phyloP scores from a whole-genome alignment of 2,888 invertebrate genomes.

The Cheilosia vernalis region DNA sequence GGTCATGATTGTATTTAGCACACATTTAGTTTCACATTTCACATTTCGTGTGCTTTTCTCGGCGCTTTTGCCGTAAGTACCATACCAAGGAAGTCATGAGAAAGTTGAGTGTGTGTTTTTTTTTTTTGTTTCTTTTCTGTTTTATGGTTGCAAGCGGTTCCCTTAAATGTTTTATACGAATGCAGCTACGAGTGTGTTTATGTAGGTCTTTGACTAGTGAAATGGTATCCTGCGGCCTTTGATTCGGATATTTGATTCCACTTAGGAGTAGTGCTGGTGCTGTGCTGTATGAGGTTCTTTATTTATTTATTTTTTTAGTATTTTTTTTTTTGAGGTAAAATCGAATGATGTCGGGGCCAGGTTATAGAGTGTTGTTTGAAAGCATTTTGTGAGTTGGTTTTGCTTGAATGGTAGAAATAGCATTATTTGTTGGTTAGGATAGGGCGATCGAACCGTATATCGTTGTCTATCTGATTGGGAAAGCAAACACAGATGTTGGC shows the following conservation, averaged over 20 bases:
- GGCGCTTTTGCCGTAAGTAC: slow-evolving; percentile 45
- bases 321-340: slow-evolving; percentile 18
- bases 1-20: slow-evolving; percentile 71
- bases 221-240: slow-evolving; percentile 72
- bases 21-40: slow-evolving; percentile 66
- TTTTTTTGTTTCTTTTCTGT: slow-evolving; percentile 6
- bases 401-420: background rate
- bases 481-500: too few relatives aligned
- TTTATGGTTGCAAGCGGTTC: slow-evolving; percentile 2
- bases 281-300: slow-evolving; percentile 26
- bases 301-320: too few relatives aligned
- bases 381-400: slow-evolving; percentile 35
- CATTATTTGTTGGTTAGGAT: background rate
- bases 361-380: slow-evolving; percentile 46
- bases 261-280: slow-evolving; percentile 60
- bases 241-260: slow-evolving; percentile 74
- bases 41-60: slow-evolving; percentile 44
- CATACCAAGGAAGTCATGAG: slow-evolving; percentile 67
- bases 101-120: slow-evolving; percentile 38
- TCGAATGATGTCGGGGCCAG: slow-evolving; percentile 64
- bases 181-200: slow-evolving; percentile 22
- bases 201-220: slow-evolving; percentile 61
- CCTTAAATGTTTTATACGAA: slow-evolving; percentile 19
- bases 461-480: too few relatives aligned
- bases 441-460: too few relatives aligned